phyloP scores from a whole-genome alignment of 2,113 vertebrate species.

The Vombatus ursinus region DNA sequence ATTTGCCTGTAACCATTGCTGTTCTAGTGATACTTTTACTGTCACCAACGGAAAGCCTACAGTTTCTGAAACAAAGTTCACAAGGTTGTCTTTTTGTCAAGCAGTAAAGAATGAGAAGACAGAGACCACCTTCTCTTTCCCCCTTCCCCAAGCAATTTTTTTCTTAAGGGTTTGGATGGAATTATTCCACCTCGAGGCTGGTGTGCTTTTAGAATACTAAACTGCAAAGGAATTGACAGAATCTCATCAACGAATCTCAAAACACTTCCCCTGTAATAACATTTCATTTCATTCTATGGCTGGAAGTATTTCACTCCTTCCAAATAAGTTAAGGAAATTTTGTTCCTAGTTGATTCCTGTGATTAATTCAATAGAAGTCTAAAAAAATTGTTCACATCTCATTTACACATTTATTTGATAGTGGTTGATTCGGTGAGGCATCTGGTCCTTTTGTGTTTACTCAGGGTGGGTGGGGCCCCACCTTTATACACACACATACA shows the following conservation, averaged over 20 bases:
- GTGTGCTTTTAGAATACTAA: background rate
- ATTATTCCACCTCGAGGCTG: background rate
- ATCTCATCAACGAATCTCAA: background rate
- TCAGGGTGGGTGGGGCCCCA: background rate
- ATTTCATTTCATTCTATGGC: background rate
- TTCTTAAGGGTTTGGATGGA: background rate
- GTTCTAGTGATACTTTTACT: too few species aligned
- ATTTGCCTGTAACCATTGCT: too few species aligned
- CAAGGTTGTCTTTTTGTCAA: too few species aligned
- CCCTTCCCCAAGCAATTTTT: background rate
- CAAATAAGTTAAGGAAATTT: background rate
- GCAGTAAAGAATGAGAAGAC: too few species aligned
- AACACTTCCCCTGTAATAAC: background rate
- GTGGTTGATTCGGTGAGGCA: background rate
- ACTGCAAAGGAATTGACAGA: background rate
- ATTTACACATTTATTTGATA: background rate
- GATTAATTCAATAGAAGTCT: background rate
- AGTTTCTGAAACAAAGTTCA: too few species aligned
- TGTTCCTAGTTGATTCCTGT: background rate
- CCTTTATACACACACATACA: background rate
- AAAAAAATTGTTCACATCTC: too few species aligned
- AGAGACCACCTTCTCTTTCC: too few species aligned
- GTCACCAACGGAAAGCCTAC: too few species aligned
- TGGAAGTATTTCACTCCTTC: background rate
- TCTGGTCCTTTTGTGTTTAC: background rate